Percentiles rank a stretch among this genome's conserved stretches.
Evolutionary conservation across 2,797 vertebrate species (phyloP).

Genomic region (Anas bernieri): DNA sequence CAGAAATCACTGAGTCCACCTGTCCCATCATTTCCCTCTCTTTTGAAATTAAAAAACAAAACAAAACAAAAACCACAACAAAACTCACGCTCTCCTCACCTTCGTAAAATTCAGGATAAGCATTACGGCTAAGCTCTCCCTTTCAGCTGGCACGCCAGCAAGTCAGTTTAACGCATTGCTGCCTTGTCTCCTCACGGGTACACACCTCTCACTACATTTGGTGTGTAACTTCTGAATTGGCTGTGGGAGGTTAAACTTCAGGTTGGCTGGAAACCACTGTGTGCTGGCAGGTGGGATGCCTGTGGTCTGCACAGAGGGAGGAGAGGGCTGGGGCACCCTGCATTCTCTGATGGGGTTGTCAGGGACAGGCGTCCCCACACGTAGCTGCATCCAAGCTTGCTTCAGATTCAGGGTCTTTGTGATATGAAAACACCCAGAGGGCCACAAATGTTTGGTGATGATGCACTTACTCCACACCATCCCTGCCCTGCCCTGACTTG

Average conservation of each 20-base stretch:
- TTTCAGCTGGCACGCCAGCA: rapidly evolving
- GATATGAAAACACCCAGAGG: background rate
- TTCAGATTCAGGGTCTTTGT: background rate
- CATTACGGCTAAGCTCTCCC: background rate
- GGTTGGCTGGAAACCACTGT: background rate
- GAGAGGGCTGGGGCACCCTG: background rate
- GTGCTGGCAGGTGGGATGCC: background rate
- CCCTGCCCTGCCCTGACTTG: background rate
- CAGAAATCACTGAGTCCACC: background rate
- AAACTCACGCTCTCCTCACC: background rate
- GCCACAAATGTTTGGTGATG: background rate
- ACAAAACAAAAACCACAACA: background rate
- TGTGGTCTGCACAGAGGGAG: background rate
- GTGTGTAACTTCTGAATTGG: background rate
- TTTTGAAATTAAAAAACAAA: background rate
- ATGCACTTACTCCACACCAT: background rate
- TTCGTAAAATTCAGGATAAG: background rate
- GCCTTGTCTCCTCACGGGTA: background rate
- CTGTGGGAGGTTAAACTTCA: background rate
- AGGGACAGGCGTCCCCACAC: background rate
- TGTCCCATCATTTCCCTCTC: background rate
- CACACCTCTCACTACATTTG: rapidly evolving
- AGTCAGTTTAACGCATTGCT: background rate
- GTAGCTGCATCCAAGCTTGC: too few species aligned
- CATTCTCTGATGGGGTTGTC: background rate